Base-by-base conservation (phyloP, 2,888 invertebrate species). In the Drosophila paramelanica region DNA sequence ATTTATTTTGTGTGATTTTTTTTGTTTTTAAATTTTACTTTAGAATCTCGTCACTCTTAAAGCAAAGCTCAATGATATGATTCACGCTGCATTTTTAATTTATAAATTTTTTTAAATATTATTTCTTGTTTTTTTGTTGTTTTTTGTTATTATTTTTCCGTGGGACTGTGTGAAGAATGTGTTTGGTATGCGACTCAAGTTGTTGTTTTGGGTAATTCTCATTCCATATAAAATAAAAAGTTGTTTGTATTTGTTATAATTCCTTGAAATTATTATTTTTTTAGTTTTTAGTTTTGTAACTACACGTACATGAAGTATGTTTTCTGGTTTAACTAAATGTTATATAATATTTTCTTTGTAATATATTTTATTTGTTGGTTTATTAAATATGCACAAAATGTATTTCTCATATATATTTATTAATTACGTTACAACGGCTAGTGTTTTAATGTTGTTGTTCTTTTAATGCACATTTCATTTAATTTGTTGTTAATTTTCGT, bases 21-120 rank as follows among this genome's bases (percentile, higher is more conserved):
- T 61, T 50, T 58, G 64, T 62, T 43, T 36, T 38, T 45, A 31
- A 60, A 47, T 67, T 65, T 74, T 81, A 70, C 58, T 72, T 80
- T 78, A 79, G 77, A 81, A 81, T 79, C 66, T 77, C 61, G 74
- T 75, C 69, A 60, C 68, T 74, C 59, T 59, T 74, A 75, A 89
- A 89, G 90, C 89, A 88, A 89, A 89, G 89, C 89, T 88, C 84
- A 79, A 88, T 89, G 89, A 89, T 89, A 89, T 89, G 89, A 81
- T 77, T 80, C 78, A 80, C 77, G 75, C 81, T 49, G 52, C 42
- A 36, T 55, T 49, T 52, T 51, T 47, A 33, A 23, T 46, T 57
- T 46, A 42, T 53, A 42, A 64, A 45, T 31, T 41, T 20, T 61
- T 46, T 60, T 43, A 47, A 36, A 23, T 23, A 23, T 23, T 23